A percentile compares a stretch with the other conserved stretches of the same genome.
phyloP scores from a whole-genome alignment of 2,797 vertebrate species.

The Semaprochilodus insignis region DNA sequence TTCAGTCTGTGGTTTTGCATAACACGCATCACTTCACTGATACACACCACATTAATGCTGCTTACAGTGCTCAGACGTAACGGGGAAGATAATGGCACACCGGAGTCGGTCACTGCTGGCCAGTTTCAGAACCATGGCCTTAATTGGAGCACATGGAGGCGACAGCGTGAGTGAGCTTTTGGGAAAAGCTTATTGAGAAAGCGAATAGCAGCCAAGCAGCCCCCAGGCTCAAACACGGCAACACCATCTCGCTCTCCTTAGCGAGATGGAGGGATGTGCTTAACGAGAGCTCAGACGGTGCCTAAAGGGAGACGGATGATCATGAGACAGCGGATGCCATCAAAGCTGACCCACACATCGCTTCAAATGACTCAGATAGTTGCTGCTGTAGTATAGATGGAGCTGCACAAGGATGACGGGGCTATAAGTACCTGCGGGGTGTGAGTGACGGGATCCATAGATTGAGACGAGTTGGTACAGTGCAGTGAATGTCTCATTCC shows the following conservation, averaged over 20 bases:
- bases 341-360: neutral
- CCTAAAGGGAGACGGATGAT: constrained; percentile 19
- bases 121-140: neutral
- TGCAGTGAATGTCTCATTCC: too few relatives aligned
- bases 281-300: neutral
- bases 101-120: neutral
- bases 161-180: neutral
- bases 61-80: neutral
- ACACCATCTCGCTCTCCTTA: neutral
- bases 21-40: neutral
- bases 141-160: neutral
- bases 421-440: too few relatives aligned
- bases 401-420: too few relatives aligned
- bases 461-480: too few relatives aligned
- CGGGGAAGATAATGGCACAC: neutral
- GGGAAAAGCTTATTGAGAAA: constrained; percentile 25
- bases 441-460: too few relatives aligned
- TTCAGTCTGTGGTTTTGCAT: neutral
- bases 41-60: neutral
- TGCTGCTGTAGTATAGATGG: too few relatives aligned
- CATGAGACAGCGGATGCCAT: constrained; percentile 1
- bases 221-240: constrained; percentile 16
- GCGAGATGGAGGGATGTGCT: constrained; percentile 1
- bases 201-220: constrained; percentile 9
- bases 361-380: neutral